Evolutionary conservation across 2,888 invertebrate species (phyloP).

Genomic region (Zygaena filipendulae): DNA sequence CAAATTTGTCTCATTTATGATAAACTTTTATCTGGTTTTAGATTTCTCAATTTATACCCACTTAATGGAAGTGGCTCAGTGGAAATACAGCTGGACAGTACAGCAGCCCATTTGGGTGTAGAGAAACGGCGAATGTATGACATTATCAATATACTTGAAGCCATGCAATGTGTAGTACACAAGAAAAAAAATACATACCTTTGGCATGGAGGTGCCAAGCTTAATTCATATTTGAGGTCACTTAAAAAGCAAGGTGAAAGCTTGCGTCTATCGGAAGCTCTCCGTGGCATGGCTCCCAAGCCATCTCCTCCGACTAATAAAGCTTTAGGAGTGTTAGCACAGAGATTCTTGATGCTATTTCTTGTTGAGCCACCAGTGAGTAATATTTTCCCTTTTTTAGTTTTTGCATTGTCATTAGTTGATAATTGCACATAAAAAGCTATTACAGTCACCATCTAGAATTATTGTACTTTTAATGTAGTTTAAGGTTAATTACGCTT

Average conservation of each 20-base stretch:
- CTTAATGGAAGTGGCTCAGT: conserved; percentile 54
- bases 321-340: conserved; percentile 75
- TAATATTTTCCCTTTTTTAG: too few species aligned
- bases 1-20: too few species aligned
- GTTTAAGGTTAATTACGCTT: too few species aligned
- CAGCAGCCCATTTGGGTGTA: conserved; percentile 71
- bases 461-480: too few species aligned
- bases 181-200: conserved; percentile 74
- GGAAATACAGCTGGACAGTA: conserved; percentile 72
- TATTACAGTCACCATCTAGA: too few species aligned
- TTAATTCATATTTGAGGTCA: conserved; percentile 68
- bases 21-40: conserved; percentile 32
- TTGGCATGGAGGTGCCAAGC: conserved; percentile 75
- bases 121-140: conserved; percentile 79
- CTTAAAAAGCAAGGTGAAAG: conserved; percentile 70
- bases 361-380: conserved; percentile 72
- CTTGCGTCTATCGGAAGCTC: conserved; percentile 59
- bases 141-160: conserved; percentile 78
- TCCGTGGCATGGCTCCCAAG: conserved; percentile 56
- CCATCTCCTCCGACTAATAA: conserved; percentile 70
- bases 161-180: conserved; percentile 75
- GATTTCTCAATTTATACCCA: conserved; percentile 68
- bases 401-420: too few species aligned
- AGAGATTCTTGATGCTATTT: conserved; percentile 78
- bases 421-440: too few species aligned